A percentile compares a stretch with the other conserved stretches of the same genome.
These are phyloP conservation scores for Dermatemys mawii DNA, from an alignment of 2,113 vertebrate genomes.

Conservation along the genomic window DNA sequence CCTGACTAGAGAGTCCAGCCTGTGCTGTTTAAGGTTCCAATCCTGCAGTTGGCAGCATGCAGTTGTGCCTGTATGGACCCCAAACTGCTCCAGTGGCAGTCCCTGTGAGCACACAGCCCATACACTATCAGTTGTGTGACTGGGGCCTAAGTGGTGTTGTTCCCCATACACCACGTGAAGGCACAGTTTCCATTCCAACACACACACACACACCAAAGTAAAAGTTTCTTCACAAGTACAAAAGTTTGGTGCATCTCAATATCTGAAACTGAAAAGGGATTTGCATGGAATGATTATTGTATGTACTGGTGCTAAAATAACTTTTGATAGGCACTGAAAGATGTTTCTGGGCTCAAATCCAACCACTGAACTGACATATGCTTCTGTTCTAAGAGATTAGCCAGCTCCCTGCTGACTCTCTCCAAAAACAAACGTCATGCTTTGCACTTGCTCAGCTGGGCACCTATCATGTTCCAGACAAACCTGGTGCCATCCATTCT, in stretches of 20 bases:
- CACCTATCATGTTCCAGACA: conserved; percentile 15
- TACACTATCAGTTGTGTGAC: not conserved
- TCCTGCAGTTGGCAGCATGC: not conserved
- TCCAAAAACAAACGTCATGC: conserved; percentile 54
- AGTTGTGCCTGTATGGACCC: not conserved
- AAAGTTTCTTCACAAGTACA: not conserved
- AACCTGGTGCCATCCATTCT: not conserved
- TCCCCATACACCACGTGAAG: accelerated
- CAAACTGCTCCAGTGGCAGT: not conserved
- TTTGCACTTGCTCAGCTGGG: conserved; percentile 58
- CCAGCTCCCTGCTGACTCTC: conserved; percentile 37
- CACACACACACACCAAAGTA: not conserved
- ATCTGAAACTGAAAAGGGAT: conserved; percentile 2
- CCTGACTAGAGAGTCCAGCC: not conserved
- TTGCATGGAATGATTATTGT: not conserved
- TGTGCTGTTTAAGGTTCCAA: not conserved
- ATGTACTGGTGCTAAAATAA: not conserved
- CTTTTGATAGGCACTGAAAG: not conserved
- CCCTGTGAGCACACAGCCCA: not conserved
- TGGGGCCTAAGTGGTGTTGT: not conserved
- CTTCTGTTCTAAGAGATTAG: conserved; percentile 47
- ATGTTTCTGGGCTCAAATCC: not conserved
- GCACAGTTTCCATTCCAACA: not conserved
- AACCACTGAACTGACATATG: conserved; percentile 59
- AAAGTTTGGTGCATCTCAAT: not conserved